phyloP scores from a whole-genome alignment of 2,797 vertebrate genomes.

The Xerus rutilus region DNA sequence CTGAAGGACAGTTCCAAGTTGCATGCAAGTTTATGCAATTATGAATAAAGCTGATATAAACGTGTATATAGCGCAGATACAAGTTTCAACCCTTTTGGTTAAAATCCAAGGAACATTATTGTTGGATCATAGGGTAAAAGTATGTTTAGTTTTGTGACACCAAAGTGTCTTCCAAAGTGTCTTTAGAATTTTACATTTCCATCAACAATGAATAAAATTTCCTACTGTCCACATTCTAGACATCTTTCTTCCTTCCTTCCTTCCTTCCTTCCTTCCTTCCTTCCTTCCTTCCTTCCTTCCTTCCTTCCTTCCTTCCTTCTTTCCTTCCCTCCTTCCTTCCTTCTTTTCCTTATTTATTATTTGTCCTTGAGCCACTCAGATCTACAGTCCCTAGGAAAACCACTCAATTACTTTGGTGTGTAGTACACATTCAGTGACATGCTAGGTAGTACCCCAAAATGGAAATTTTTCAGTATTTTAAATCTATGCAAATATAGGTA shows the following conservation, averaged over 20 bases:
- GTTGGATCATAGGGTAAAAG: neutral
- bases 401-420: neutral
- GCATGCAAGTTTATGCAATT: neutral
- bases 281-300: neutral
- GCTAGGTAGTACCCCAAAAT: neutral
- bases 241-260: neutral
- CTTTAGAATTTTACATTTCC: neutral
- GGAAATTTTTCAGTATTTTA: neutral
- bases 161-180: neutral
- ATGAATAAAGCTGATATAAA: neutral
- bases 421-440: neutral
- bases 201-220: neutral
- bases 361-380: neutral
- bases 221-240: neutral
- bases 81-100: neutral
- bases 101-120: neutral
- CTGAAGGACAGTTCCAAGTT: neutral
- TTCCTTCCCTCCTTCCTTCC: neutral
- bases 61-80: neutral
- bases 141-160: neutral
- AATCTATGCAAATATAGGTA: neutral
- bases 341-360: neutral
- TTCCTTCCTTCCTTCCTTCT: neutral
- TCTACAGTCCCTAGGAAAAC: neutral
- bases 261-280: neutral